Evolutionary conservation across 2,888 invertebrate species (phyloP).

Genomic region (Vesta saturnalis): DNA sequence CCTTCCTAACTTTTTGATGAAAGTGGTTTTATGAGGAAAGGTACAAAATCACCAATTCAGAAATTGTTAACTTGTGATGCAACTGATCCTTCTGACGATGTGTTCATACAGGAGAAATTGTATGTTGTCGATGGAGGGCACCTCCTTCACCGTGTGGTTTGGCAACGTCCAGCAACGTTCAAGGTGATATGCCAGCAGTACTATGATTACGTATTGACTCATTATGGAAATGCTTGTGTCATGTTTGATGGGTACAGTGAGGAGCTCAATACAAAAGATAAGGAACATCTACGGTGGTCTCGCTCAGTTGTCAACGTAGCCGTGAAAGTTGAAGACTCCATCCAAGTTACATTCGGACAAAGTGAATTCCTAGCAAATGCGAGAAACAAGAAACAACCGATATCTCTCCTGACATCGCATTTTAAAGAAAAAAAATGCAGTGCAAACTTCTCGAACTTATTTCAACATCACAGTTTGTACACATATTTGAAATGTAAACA

Average conservation of each 20-base stretch:
- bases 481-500: too few species aligned
- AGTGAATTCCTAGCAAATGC: too few species aligned
- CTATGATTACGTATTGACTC: neutral
- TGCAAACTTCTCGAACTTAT: too few species aligned
- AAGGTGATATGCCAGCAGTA: constrained; percentile 23
- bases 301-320: neutral
- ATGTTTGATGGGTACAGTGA: neutral
- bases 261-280: neutral
- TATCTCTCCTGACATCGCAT: too few species aligned
- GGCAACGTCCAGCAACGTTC: constrained; percentile 30
- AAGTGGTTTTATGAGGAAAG: constrained; percentile 5
- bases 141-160: constrained; percentile 19
- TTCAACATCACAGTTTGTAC: too few species aligned
- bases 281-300: constrained; percentile 6
- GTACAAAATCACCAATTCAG: constrained; percentile 1
- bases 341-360: neutral
- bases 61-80: neutral
- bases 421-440: too few species aligned
- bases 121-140: constrained; percentile 11
- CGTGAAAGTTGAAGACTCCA: neutral
- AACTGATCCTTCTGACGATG: neutral
- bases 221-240: neutral
- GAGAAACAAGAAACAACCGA: too few species aligned
- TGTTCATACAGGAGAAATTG: neutral
- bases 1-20: neutral